phyloP scores from a whole-genome alignment of 2,797 vertebrate species.

The Sibirionetta formosa region DNA sequence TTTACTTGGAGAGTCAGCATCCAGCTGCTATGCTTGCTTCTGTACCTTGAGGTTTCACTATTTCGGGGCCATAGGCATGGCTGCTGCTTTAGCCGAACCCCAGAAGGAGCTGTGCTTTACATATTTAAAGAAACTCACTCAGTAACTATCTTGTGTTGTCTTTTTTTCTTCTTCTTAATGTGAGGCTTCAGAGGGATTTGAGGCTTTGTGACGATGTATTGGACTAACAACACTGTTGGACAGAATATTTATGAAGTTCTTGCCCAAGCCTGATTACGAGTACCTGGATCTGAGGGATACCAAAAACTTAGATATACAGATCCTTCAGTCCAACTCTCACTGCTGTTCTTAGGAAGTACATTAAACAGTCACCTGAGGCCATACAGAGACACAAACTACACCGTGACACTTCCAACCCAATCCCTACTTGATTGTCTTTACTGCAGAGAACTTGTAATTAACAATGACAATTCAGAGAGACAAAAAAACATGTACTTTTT shows the following conservation, averaged over 20 bases:
- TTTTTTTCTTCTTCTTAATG: neutral
- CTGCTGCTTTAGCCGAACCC: neutral
- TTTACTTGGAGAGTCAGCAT: conserved; percentile 24
- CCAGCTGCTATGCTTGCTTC: neutral
- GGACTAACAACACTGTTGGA: neutral
- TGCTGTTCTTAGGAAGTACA: neutral
- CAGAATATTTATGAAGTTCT: accelerated
- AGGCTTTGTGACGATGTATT: neutral
- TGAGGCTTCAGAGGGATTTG: neutral
- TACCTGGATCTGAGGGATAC: neutral
- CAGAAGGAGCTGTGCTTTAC: neutral
- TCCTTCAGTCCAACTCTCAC: neutral
- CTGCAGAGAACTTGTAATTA: neutral
- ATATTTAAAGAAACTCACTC: neutral
- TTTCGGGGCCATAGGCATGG: neutral
- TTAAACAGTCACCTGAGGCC: neutral
- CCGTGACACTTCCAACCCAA: neutral
- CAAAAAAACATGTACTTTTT: neutral
- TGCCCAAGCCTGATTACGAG: neutral
- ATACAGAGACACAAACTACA: neutral
- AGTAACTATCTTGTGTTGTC: neutral
- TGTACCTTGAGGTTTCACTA: neutral
- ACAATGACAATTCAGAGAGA: neutral
- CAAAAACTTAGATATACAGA: neutral
- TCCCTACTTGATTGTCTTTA: neutral